Percentiles rank a stretch among this genome's conserved stretches.
phyloP scores from a whole-genome alignment of 2,797 vertebrate genomes.

The Sarcophilus harrisii region DNA sequence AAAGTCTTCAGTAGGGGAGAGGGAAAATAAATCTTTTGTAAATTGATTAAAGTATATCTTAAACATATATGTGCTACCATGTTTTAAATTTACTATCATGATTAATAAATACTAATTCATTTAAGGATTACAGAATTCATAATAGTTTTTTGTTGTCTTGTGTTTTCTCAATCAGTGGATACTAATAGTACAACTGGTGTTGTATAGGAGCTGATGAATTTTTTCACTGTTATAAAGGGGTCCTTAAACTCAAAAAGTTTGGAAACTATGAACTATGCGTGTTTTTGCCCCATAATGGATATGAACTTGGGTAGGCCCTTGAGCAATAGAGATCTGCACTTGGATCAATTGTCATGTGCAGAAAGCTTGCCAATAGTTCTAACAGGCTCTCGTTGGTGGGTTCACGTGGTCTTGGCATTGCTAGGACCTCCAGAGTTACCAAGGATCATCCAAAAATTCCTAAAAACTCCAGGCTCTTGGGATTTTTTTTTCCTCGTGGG shows the following conservation, averaged over 20 bases:
- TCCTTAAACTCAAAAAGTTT: background rate
- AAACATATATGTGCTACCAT: background rate
- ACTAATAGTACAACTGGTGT: background rate
- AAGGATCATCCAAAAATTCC: background rate
- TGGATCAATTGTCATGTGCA: background rate
- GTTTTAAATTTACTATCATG: background rate
- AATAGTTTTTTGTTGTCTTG: background rate
- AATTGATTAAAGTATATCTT: background rate
- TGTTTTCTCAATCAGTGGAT: background rate
- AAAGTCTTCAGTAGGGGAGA: background rate
- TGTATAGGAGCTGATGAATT: background rate
- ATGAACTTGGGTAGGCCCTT: background rate
- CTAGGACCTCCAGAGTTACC: background rate
- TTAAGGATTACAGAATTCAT: background rate
- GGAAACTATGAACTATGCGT: background rate
- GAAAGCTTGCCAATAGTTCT: background rate
- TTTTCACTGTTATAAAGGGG: background rate
- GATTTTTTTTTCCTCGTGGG: background rate
- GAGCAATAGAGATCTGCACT: background rate
- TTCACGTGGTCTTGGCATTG: background rate
- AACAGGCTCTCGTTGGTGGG: background rate
- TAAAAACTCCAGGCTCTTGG: background rate
- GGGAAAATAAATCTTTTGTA: no score
- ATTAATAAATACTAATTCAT: background rate
- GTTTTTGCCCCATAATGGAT: background rate